Percentiles rank a stretch among this genome's conserved stretches.
Conservation (phyloP, 2,888 invertebrate genomes). For the Archaeoteleia sp. region DNA sequence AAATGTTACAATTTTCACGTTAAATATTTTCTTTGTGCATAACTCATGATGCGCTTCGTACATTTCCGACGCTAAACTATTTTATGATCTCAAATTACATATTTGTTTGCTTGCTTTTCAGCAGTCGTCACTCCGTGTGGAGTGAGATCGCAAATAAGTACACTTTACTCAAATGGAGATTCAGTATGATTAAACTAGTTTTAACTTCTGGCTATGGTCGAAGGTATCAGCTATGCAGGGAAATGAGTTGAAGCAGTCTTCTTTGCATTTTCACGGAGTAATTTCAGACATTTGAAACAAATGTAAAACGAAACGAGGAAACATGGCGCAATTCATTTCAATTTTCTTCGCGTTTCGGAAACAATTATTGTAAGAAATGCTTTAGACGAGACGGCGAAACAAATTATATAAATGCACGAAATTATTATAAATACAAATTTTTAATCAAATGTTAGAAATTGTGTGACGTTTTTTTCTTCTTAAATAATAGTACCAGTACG, state of each 20-base stretch:
- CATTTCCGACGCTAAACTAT: constrained; percentile 7
- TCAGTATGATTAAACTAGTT: constrained; percentile 43
- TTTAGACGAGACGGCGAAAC: too few species aligned
- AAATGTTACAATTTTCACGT: too few species aligned
- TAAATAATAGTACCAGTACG: too few species aligned
- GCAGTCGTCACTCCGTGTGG: constrained; percentile 28
- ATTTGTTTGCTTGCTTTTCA: constrained; percentile 21
- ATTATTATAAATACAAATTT: too few species aligned
- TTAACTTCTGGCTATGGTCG: constrained; percentile 32
- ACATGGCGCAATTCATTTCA: neutral
- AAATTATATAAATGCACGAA: too few species aligned
- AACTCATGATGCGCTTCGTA: too few species aligned
- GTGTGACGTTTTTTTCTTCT: too few species aligned
- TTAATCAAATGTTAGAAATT: too few species aligned
- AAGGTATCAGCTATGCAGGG: constrained; percentile 27
- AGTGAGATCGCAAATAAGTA: constrained; percentile 28
- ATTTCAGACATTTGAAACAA: neutral
- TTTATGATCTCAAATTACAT: constrained; percentile 20
- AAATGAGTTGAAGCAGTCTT: constrained; percentile 2
- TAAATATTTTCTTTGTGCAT: too few species aligned
- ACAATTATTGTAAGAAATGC: too few species aligned
- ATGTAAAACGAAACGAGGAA: constrained; percentile 1
- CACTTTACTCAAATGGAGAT: constrained; percentile 45
- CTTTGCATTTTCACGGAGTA: constrained; percentile 4
- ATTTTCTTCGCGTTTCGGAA: neutral